A percentile compares a stretch with the other conserved stretches of the same genome.
Evolutionary conservation across 2,888 invertebrate genomes (phyloP).

Genomic region (Philhelius pedissequus): DNA sequence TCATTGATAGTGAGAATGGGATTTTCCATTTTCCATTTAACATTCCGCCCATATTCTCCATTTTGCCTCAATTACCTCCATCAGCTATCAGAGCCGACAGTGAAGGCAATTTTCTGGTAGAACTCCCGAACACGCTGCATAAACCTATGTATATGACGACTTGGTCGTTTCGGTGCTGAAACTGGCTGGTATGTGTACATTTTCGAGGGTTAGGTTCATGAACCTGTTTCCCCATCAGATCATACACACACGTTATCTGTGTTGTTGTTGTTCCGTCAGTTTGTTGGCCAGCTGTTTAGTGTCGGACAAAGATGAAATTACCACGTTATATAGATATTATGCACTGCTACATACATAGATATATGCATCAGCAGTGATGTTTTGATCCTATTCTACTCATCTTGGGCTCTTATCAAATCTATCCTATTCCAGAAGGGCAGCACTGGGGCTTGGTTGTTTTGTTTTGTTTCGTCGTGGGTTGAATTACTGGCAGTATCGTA

Average conservation of each 20-base stretch:
- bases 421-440: neutral
- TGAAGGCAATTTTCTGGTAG: conserved; percentile 40
- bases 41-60: conserved; percentile 37
- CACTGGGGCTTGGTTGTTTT: neutral
- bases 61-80: conserved; percentile 43
- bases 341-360: neutral
- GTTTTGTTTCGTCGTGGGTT: too few species aligned
- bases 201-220: conserved; percentile 64
- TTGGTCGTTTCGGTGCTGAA: neutral
- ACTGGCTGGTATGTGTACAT: neutral
- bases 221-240: conserved; percentile 31
- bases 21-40: conserved; percentile 49
- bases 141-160: neutral
- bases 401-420: conserved; percentile 12
- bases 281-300: conserved; percentile 48
- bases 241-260: neutral
- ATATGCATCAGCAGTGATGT: neutral
- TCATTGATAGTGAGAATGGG: conserved; percentile 26
- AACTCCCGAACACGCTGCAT: neutral
- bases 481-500: conserved; percentile 6
- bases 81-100: conserved; percentile 2
- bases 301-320: conserved; percentile 6
- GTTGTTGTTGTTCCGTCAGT: conserved; percentile 35
- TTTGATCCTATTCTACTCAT: neutral
- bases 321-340: conserved; percentile 2